Percentiles rank a stretch among this genome's conserved stretches.
phyloP scores from a whole-genome alignment of 2,113 vertebrate species.

The Mesembrinibis cayennensis region DNA sequence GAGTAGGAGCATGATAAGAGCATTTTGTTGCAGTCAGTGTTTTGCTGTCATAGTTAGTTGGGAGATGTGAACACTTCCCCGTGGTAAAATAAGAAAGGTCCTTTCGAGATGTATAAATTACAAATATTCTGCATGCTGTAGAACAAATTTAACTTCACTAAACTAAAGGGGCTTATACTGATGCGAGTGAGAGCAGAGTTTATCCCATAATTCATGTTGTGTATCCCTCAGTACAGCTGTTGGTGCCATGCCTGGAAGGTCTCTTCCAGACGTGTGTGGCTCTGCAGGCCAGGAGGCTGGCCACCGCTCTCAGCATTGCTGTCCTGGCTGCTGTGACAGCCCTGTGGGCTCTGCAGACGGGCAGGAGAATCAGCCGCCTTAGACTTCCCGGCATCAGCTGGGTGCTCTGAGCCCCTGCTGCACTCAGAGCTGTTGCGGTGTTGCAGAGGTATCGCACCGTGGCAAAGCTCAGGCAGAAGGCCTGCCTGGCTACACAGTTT shows the following conservation, averaged over 20 bases:
- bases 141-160: background rate
- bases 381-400: accelerated
- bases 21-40: background rate
- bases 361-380: background rate
- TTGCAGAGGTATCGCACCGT: constrained; percentile 10
- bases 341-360: background rate
- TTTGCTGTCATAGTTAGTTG: background rate
- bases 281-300: background rate
- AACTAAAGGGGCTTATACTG: background rate
- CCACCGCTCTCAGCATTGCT: background rate
- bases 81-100: background rate
- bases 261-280: background rate
- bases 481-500: background rate
- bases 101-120: background rate
- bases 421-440: background rate
- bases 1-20: background rate
- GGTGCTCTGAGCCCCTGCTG: background rate
- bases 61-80: background rate
- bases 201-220: background rate
- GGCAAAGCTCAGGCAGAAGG: constrained; percentile 31
- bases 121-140: background rate
- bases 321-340: background rate
- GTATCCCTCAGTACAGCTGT: background rate
- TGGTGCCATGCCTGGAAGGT: background rate
- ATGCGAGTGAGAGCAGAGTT: background rate